Base-by-base conservation (phyloP, 2,797 vertebrate species). In the Emydoidea blandingii region DNA sequence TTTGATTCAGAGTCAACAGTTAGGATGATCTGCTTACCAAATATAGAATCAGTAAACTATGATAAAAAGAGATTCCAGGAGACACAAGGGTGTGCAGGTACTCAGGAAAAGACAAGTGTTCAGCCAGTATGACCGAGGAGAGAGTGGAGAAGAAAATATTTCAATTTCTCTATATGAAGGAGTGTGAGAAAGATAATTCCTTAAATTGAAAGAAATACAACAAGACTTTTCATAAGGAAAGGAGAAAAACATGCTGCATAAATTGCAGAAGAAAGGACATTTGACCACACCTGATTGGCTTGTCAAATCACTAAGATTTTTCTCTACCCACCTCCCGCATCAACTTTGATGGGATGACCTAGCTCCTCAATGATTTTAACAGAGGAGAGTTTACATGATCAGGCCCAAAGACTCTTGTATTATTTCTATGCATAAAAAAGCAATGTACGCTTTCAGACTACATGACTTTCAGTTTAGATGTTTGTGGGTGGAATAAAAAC, bases 381-480 rank as follows among this genome's bases (percentile, higher is more conserved):
- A 21, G n/a, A 87, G 79, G 74, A 95, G 83, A 6, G 79, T 5
- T 56, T 91, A 16, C 80, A 83, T 52, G 6, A 84, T 19, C 41
- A 81, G 85, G 47, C 47, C 84, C 25, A 52, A 47, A 90, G 85
- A 29, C 0, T 1, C 9, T 59, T 88, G 41, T 57, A 19, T 81
- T 90, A 65, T 84, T 95, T 91, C 85, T 74, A n/a, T 93, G 74
- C 41, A 53, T 92, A 87, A 27, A 72, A 72, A 2, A 53, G 44
- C 5, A 11, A 92, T 83, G 41, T 0, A 0, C 1, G 1, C 27
- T 90, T 93, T 92, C 91, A 47, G 53, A 91, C 21, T 81, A 88
- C 62, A 25, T 27, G 54, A 53, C 90, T 12, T 29, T 96, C 57
- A 44, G 74, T 84, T 19, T 84, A 88, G 91, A 90, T 9, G 3